These are phyloP conservation scores for Sphaerodactylus townsendi DNA, from an alignment of 2,113 vertebrate species.

Conservation along the genomic window DNA sequence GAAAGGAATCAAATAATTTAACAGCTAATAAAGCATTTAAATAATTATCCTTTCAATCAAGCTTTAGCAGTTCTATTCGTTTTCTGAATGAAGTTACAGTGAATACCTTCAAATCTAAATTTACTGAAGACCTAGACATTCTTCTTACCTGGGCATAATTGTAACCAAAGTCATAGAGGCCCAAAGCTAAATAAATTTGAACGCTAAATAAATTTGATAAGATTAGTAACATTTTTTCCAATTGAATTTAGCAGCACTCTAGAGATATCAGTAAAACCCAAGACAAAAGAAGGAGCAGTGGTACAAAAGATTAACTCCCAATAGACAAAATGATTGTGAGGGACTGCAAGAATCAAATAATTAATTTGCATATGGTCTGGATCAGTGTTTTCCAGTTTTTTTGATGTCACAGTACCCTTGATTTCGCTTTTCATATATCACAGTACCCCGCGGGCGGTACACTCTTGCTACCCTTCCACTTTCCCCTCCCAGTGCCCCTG, in stretches of 20 bases:
- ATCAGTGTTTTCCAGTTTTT: too few relatives aligned
- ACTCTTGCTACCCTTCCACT: too few relatives aligned
- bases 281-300: too few relatives aligned
- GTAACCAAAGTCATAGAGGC: background rate
- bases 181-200: background rate
- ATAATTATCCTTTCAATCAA: constrained; percentile 28
- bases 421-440: too few relatives aligned
- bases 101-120: constrained; percentile 24
- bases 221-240: background rate
- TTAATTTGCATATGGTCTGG: too few relatives aligned
- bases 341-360: too few relatives aligned
- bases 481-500: too few relatives aligned
- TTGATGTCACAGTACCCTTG: too few relatives aligned
- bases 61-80: constrained; percentile 17
- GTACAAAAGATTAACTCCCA: too few relatives aligned
- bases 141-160: background rate
- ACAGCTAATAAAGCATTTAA: constrained; percentile 26
- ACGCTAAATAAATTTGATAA: background rate
- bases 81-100: constrained; percentile 11
- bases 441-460: too few relatives aligned
- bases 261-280: background rate
- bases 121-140: constrained; percentile 7
- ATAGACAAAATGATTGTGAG: too few relatives aligned
- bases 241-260: background rate
- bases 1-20: constrained; percentile 43